These are phyloP conservation scores for Cephalopholis sonnerati DNA, from an alignment of 2,113 vertebrate species.

Conservation along the genomic window DNA sequence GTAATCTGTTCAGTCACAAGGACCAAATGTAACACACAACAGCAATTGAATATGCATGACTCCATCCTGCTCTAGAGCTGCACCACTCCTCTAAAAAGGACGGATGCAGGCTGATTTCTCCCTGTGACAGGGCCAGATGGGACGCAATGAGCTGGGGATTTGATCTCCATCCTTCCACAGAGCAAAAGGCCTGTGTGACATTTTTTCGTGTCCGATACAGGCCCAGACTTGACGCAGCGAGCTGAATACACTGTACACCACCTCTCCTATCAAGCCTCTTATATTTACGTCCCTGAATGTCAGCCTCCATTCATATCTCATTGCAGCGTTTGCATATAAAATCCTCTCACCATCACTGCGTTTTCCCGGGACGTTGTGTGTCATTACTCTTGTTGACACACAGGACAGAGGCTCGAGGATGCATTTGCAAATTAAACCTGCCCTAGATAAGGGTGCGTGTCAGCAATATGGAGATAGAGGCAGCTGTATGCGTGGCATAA, in stretches of 20 bases:
- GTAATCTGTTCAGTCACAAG: slow-evolving; percentile 12
- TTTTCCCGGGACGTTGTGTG: slow-evolving; percentile 20
- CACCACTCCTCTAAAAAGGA: slow-evolving; percentile 51
- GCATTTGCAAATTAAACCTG: slow-evolving; percentile 72
- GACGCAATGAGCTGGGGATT: slow-evolving; percentile 56
- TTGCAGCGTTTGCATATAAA: slow-evolving; percentile 7
- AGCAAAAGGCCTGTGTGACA: slow-evolving; percentile 48
- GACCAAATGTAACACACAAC: slow-evolving; percentile 19
- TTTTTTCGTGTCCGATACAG: slow-evolving; percentile 57
- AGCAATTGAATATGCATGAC: slow-evolving; percentile 59
- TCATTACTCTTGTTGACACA: slow-evolving; percentile 64
- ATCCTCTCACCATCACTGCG: background rate
- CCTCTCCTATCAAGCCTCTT: slow-evolving; percentile 11
- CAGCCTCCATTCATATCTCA: background rate
- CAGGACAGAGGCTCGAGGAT: slow-evolving; percentile 33
- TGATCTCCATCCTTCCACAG: slow-evolving; percentile 64
- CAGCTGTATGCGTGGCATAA: slow-evolving; percentile 19
- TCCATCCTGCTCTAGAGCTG: slow-evolving; percentile 50
- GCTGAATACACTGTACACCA: slow-evolving; percentile 35
- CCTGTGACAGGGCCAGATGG: slow-evolving; percentile 68
- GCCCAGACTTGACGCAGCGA: slow-evolving; percentile 74
- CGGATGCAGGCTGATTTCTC: slow-evolving; percentile 54
- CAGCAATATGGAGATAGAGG: slow-evolving; percentile 43
- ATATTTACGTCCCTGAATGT: background rate
- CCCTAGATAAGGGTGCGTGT: slow-evolving; percentile 53